phyloP scores from a whole-genome alignment of 2,888 invertebrate species.

The Shargacucullia verbasci region DNA sequence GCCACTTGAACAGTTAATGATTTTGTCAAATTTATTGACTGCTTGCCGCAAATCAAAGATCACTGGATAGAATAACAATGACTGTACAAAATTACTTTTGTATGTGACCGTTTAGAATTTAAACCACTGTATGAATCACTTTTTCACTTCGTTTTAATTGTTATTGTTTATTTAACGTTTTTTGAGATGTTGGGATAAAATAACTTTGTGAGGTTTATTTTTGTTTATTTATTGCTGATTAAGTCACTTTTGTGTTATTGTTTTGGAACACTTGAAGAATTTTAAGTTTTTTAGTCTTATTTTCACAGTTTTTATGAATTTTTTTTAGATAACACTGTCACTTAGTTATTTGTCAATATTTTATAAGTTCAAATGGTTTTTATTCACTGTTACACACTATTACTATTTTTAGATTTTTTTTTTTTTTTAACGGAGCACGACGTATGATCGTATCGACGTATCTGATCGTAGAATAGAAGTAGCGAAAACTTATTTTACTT shows the following conservation, averaged over 20 bases:
- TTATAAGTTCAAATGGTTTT: too few species aligned
- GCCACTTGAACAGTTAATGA: background rate
- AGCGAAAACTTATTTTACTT: too few species aligned
- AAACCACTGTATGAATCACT: constrained; percentile 14
- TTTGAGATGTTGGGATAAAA: background rate
- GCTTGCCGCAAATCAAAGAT: background rate
- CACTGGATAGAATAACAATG: background rate
- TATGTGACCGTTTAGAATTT: constrained; percentile 6
- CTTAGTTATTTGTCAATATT: constrained; percentile 8
- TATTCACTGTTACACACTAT: constrained; percentile 3
- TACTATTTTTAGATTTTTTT: constrained; percentile 6
- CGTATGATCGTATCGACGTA: too few species aligned
- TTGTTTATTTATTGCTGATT: constrained; percentile 2
- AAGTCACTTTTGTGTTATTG: constrained; percentile 1
- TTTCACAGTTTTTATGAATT: constrained; percentile 5
- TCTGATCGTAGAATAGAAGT: too few species aligned
- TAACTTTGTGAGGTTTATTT: constrained; percentile 3
- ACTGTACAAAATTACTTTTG: constrained; percentile 1
- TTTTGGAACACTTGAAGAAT: background rate
- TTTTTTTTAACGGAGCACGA: too few species aligned
- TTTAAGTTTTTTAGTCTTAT: constrained; percentile 3
- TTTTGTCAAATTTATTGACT: background rate
- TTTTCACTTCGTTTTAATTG: constrained; percentile 14
- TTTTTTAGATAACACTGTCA: constrained; percentile 19
- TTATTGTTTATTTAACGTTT: background rate